A percentile compares a stretch with the other conserved stretches of the same genome.
Evolutionary conservation across 2,797 vertebrate species (phyloP).

Genomic region (Anas acuta): DNA sequence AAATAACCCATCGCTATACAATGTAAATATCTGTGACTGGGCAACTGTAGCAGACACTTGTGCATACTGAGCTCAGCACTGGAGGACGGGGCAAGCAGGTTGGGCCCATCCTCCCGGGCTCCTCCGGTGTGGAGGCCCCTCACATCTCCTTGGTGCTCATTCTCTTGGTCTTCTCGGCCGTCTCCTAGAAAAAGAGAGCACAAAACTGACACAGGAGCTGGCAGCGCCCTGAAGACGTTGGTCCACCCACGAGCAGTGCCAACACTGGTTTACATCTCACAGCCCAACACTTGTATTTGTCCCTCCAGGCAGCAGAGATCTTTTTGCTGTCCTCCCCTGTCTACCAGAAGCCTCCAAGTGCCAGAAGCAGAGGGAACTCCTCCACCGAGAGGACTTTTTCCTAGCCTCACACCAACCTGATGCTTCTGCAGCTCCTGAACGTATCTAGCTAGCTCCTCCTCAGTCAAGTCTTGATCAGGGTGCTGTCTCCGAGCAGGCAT

Average conservation of each 20-base stretch:
- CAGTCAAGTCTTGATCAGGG: constrained; percentile 84
- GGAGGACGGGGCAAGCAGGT: constrained; percentile 60
- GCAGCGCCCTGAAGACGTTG: background rate
- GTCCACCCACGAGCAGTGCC: background rate
- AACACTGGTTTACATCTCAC: background rate
- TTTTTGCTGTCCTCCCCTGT: background rate
- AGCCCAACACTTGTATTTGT: background rate
- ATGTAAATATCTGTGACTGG: constrained; percentile 82
- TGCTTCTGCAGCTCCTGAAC: constrained; percentile 95
- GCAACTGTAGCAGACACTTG: constrained; percentile 72
- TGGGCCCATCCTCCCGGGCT: constrained; percentile 50
- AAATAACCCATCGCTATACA: constrained; percentile 76
- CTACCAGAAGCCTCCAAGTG: background rate
- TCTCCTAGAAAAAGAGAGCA: constrained; percentile 82
- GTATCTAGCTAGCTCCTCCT: constrained; percentile 91
- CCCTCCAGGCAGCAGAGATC: background rate
- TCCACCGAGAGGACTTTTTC: background rate
- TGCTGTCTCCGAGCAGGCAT: constrained; percentile 67
- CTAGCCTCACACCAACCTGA: constrained; percentile 82
- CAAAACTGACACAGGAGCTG: background rate
- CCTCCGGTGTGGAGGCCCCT: constrained; percentile 61
- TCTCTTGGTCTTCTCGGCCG: constrained; percentile 91
- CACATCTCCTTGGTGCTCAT: constrained; percentile 91
- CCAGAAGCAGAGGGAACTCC: background rate
- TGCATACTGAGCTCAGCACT: constrained; percentile 71